Conservation (phyloP, 2,888 invertebrate genomes). For the Steinernema scapterisci region DNA sequence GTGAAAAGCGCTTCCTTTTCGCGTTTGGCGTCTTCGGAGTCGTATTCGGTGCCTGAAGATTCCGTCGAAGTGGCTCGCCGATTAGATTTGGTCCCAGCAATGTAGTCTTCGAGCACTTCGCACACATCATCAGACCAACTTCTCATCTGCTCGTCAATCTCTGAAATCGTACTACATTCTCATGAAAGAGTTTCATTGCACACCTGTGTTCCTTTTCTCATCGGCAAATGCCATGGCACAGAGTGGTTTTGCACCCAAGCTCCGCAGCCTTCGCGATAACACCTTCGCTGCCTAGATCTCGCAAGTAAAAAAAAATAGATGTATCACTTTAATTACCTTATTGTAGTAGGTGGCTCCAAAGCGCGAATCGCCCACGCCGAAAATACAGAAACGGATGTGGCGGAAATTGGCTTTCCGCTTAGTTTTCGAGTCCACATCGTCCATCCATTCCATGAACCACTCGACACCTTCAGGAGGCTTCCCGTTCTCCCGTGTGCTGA, state of each 20-base stretch:
- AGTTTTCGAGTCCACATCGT: conserved; percentile 3
- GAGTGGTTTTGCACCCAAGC: conserved; percentile 17
- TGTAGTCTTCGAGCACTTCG: conserved; percentile 11
- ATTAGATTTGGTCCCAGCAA: not conserved
- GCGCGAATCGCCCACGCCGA: conserved; percentile 21
- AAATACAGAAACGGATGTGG: conserved; percentile 14
- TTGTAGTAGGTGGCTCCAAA: conserved; percentile 7
- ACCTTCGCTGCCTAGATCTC: conserved; percentile 16
- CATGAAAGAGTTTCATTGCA: not conserved
- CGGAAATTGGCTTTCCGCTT: conserved; percentile 16
- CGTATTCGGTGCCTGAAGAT: conserved; percentile 14
- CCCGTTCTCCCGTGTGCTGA: conserved; percentile 21
- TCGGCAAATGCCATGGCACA: conserved; percentile 14
- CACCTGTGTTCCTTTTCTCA: conserved; percentile 4
- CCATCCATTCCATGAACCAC: conserved; percentile 28
- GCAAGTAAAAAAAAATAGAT: too few relatives aligned
- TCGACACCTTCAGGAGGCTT: conserved; percentile 12
- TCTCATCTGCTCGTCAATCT: not conserved
- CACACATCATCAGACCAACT: conserved; percentile 21
- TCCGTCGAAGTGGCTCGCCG: not conserved
- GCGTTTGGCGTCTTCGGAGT: conserved; percentile 13
- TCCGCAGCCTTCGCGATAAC: conserved; percentile 5
- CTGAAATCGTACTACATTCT: not conserved
- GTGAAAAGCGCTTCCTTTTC: conserved; percentile 10
- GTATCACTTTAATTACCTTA: too few relatives aligned